A percentile compares a stretch with the other conserved stretches of the same genome.
Conservation (phyloP, 2,797 vertebrate species). For the Enteromius paludinosus region DNA sequence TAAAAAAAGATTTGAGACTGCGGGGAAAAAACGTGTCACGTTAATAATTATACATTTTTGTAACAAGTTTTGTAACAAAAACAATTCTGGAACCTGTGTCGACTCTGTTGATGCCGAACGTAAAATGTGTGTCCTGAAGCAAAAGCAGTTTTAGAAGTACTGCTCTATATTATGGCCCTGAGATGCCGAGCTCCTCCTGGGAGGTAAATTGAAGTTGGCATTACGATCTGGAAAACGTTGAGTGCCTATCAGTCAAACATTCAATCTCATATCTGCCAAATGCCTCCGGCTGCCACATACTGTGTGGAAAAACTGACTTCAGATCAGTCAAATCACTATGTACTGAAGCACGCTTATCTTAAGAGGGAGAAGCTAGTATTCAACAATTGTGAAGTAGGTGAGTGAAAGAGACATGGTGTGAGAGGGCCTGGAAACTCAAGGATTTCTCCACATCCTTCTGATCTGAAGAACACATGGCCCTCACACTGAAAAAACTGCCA, state of each 20-base stretch:
- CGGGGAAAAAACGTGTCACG: no score
- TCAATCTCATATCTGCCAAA: constrained; percentile 39
- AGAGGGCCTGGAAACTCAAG: constrained; percentile 37
- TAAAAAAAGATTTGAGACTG: neutral
- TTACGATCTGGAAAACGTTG: constrained; percentile 32
- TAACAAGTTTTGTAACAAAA: neutral
- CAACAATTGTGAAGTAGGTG: neutral
- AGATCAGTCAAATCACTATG: constrained; percentile 46
- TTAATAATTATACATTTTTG: neutral
- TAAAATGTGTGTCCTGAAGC: neutral
- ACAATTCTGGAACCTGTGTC: neutral
- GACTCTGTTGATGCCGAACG: no score
- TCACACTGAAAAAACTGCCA: constrained; percentile 35
- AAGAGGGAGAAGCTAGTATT: constrained; percentile 27
- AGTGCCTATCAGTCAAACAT: constrained; percentile 35
- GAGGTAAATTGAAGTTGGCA: constrained; percentile 32
- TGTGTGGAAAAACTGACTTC: constrained; percentile 40
- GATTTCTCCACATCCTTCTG: constrained; percentile 52
- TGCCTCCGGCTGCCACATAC: constrained; percentile 15
- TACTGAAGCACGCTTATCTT: constrained; percentile 30
- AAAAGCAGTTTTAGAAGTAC: neutral
- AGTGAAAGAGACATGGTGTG: constrained; percentile 26
- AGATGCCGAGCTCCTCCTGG: constrained; percentile 12
- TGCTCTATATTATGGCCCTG: constrained; percentile 5
- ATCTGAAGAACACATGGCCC: constrained; percentile 62